These are phyloP conservation scores for Plemyria rubiginata DNA, from an alignment of 2,888 invertebrate species.

Conservation along the genomic window DNA sequence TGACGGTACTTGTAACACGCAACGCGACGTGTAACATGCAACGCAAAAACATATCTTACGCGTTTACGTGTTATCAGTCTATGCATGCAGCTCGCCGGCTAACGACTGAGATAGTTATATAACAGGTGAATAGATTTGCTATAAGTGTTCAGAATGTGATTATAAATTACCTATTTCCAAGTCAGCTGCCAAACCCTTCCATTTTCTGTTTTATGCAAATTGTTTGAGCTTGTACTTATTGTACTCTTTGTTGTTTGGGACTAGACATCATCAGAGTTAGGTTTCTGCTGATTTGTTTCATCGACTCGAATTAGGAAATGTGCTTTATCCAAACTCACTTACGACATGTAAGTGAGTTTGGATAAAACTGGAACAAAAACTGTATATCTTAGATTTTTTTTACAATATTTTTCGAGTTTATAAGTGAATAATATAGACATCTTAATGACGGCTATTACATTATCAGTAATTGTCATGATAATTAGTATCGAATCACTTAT, in stretches of 20 bases:
- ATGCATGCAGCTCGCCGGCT: constrained; percentile 19
- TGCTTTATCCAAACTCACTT: neutral
- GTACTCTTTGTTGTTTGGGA: neutral
- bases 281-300: neutral
- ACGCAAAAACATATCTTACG: constrained; percentile 2
- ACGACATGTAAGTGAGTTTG: too few species aligned
- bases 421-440: too few species aligned
- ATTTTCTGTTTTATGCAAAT: neutral
- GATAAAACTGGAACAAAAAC: neutral
- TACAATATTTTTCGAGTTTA: neutral
- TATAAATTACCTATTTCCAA: neutral
- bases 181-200: neutral
- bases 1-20: constrained; percentile 12
- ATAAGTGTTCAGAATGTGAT: neutral
- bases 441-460: too few species aligned
- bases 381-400: neutral
- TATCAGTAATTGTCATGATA: too few species aligned
- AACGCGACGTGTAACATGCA: constrained; percentile 5
- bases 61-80: neutral
- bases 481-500: too few species aligned
- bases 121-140: neutral
- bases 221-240: neutral
- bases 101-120: constrained; percentile 1
- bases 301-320: neutral
- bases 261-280: neutral